Evolutionary conservation across 37 sponge, comb jelly and placozoan genomes (phyloP).

Genomic region (Diacarnus erythraeanus): DNA sequence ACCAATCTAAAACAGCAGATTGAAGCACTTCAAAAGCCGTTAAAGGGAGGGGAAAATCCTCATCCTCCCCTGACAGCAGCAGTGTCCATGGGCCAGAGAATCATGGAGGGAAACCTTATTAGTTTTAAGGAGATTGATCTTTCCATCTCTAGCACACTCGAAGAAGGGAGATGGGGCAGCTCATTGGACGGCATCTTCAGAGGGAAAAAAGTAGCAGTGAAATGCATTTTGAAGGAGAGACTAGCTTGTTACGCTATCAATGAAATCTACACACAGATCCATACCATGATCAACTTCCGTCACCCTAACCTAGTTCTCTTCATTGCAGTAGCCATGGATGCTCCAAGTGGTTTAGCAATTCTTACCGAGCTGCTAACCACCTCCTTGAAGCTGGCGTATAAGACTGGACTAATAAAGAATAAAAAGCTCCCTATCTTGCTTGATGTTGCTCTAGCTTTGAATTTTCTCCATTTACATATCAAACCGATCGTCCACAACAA

Average conservation of each 20-base stretch:
- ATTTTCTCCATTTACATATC: slow-evolving; percentile 62
- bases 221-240: slow-evolving; percentile 38
- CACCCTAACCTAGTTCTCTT: slow-evolving; percentile 79
- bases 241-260: slow-evolving; percentile 12
- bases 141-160: neutral
- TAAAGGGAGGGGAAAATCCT: neutral
- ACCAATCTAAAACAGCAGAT: neutral
- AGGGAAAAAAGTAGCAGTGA: slow-evolving; percentile 67
- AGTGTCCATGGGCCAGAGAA: neutral
- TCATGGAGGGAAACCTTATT: neutral
- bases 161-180: slow-evolving; percentile 15
- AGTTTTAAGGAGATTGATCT: neutral
- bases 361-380: slow-evolving; percentile 73
- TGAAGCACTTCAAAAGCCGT: neutral
- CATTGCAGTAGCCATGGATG: slow-evolving; percentile 50
- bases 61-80: neutral
- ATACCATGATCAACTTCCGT: slow-evolving; percentile 30
- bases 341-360: slow-evolving; percentile 29
- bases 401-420: neutral
- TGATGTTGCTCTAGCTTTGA: slow-evolving; percentile 61
- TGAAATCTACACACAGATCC: slow-evolving; percentile 56
- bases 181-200: slow-evolving; percentile 16
- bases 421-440: slow-evolving; percentile 21
- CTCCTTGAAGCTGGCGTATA: slow-evolving; percentile 37
- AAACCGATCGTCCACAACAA: slow-evolving; percentile 82